A percentile compares a stretch with the other conserved stretches of the same genome.
phyloP scores from a whole-genome alignment of 1,140 invertebrate species.

The Zaprionus ghesquierei region DNA sequence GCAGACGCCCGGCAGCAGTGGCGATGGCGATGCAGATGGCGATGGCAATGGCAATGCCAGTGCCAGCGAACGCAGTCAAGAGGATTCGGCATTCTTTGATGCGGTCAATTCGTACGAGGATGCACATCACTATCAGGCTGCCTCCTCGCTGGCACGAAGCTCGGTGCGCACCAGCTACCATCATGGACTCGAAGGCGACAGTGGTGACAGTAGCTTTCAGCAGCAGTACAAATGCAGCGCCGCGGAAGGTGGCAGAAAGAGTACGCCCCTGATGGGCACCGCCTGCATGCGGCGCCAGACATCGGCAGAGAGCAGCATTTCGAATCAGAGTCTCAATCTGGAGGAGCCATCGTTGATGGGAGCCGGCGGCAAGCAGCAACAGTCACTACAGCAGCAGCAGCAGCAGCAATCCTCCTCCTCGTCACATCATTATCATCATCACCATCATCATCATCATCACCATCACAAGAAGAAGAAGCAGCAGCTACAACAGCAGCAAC shows the following conservation, averaged over 20 bases:
- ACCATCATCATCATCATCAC: slow-evolving; percentile 55
- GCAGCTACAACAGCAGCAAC: slow-evolving; percentile 27
- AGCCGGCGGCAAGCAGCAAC: slow-evolving; percentile 25
- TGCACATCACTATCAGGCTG: slow-evolving; percentile 55
- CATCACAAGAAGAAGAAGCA: slow-evolving; percentile 66
- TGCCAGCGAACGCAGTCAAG: slow-evolving; percentile 74
- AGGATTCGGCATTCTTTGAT: slow-evolving; percentile 77
- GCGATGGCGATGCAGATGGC: slow-evolving; percentile 36
- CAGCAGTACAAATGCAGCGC: slow-evolving; percentile 77
- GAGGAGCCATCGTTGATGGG: slow-evolving; percentile 58
- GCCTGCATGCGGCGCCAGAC: slow-evolving; percentile 78
- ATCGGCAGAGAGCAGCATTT: slow-evolving; percentile 81
- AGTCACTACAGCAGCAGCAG: slow-evolving; percentile 13
- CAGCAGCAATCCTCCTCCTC: slow-evolving; percentile 34
- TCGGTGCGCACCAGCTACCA: slow-evolving; percentile 73
- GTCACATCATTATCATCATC: slow-evolving; percentile 45
- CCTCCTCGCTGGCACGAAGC: slow-evolving; percentile 74
- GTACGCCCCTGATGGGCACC: slow-evolving; percentile 62
- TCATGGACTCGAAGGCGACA: slow-evolving; percentile 58
- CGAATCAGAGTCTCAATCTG: slow-evolving; percentile 77
- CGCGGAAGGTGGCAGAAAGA: slow-evolving; percentile 65
- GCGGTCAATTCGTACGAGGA: slow-evolving; percentile 75
- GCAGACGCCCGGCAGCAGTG: slow-evolving; percentile 60
- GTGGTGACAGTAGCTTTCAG: slow-evolving; percentile 73
- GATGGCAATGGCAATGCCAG: slow-evolving; percentile 57